Base-by-base conservation (phyloP, 2,888 invertebrate species). In the Lepidonotus clava region DNA sequence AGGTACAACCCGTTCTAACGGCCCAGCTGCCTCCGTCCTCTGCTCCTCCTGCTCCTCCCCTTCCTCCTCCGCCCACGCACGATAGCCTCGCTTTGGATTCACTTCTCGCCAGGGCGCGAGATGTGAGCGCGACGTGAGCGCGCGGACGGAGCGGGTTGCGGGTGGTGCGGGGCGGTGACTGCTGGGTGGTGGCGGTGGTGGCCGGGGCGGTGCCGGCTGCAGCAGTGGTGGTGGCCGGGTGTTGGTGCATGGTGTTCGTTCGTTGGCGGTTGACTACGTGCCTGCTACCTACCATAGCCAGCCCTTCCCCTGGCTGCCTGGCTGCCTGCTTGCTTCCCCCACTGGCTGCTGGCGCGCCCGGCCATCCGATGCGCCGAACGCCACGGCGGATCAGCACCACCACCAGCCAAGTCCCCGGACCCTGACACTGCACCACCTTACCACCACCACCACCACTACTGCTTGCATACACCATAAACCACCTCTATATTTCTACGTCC, bases 21-120 rank as follows among this genome's bases (percentile, higher is more conserved):
- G 34, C 76, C 38, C 76, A 40, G 18, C 76, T 40, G 38, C 76
- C 36, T 51, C 51, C 51, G 11, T 21, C 51, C 21, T 21, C 51
- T 51, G 14, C 51, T 51, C 51, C 51, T 51, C 51, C 51, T 51
- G 14, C 51, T 51, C 51, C 51, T 51, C 51, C 21, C 21, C 14
- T 21, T 51, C 51, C 51, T 14, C 76, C 32, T 76, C 76, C 76
- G 76, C 76, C 76, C 76, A 76, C 76, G 40, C 76, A 76, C n/a
- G 21, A 8, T 28, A 76, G 76, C 76, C 32, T 28, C 21, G 36
- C 76, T 38, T 1, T 76, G 76, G 76, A 76, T 76, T 76, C 76
- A 76, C 76, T 40, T 34, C 76, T 40, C 34, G 76, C 38, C 76
- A 21, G 76, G 38, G 76, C 76, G 76, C 76, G 40, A 76, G 76